These are phyloP conservation scores for Euzetes globulus DNA, from an alignment of 2,888 invertebrate species.

Conservation along the genomic window DNA sequence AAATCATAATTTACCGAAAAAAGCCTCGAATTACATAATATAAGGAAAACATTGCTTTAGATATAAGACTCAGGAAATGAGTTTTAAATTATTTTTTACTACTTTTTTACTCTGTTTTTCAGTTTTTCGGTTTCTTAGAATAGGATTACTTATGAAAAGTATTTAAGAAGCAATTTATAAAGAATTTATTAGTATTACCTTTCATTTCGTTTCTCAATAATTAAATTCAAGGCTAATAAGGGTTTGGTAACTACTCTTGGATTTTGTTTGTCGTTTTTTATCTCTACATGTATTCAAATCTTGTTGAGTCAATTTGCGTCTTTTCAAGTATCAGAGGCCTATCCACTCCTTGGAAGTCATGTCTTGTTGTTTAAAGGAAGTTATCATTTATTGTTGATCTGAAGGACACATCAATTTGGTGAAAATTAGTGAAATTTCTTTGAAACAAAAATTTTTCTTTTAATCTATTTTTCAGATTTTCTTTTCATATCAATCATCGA, in stretches of 20 bases:
- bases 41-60: neutral
- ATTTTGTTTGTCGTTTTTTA: neutral
- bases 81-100: neutral
- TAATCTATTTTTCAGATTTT: neutral
- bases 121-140: neutral
- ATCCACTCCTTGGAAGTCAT: neutral
- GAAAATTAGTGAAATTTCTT: neutral
- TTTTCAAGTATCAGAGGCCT: neutral
- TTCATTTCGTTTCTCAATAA: neutral
- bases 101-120: too few relatives aligned
- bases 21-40: neutral
- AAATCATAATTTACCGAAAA: neutral
- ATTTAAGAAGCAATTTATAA: too few relatives aligned
- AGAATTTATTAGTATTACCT: too few relatives aligned
- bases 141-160: too few relatives aligned
- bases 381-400: neutral
- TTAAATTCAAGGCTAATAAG: slow-evolving; percentile 5
- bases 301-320: neutral
- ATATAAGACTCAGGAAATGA: slow-evolving; percentile 1
- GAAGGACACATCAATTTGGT: neutral
- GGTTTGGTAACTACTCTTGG: neutral
- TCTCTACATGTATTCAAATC: neutral
- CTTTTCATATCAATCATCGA: neutral
- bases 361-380: neutral
- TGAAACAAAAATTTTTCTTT: neutral